Evolutionary conservation across 2,888 invertebrate species (phyloP), one percentile per base, ranked within the genome.

Genomic region (Drosophila barbarae): DNA sequence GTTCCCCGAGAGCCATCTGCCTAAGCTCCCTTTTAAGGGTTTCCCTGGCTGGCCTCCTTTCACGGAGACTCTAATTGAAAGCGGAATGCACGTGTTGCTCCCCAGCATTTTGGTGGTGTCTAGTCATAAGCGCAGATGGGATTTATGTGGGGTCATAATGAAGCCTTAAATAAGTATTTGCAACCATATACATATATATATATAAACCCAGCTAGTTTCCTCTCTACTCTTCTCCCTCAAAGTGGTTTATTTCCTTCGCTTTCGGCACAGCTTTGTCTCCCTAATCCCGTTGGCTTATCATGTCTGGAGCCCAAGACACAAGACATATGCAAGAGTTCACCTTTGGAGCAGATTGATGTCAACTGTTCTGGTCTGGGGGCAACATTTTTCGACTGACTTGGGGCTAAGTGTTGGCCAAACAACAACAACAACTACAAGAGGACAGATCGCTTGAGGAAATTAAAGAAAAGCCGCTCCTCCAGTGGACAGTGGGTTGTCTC

Each of bases 21-120:
- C 61, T 65, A 72, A 56, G 60, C 65, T 63, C 46, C 13, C 12
- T 46, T 59, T 59, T 74, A 54, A 60, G 55, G 39, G 59, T 47
- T 54, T 35, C 26, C 34, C 61, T 60, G 55, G 30, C 18, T 47
- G 39, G 44, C 58, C 44, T 58, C 46, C 72, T 72, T 55, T 54
- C 52, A 13, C 21, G 51, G 47, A 56, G 56, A 23, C 34, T 30
- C 69, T 76, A 73, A 82, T 76, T 72, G 80, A 79, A 69, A 66
- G 55, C 42, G 15, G 18, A 36, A 49, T 64, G 58, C 49, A 74
- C 69, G 61, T 74, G 64, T 73, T 78, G 73, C 70, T 73, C 38
- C 23, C 21, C 1, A 53, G 9, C 30, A 39, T 61, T 61, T 41
- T 34, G 30, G 32, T 7, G 28, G 26, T 34, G 49, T 44, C 23